Base-by-base conservation (phyloP, 2,797 vertebrate genomes). In the Smutsia gigantea region DNA sequence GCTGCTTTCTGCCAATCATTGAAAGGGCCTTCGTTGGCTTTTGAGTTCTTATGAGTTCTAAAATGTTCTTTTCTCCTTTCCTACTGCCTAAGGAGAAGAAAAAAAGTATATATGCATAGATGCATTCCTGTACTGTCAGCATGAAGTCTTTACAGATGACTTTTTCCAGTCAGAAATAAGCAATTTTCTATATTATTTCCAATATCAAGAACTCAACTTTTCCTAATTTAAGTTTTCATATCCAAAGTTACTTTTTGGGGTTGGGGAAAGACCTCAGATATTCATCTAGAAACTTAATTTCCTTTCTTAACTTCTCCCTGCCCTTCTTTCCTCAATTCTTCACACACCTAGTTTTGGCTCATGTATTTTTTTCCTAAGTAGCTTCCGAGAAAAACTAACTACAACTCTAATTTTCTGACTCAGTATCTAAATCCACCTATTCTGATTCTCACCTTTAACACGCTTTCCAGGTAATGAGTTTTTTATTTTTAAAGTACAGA, bases 131-230 rank as follows among this genome's bases (percentile, higher is more conserved):
- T 91, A 64, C 74, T 95, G 61, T 94, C 74, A 89, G 49, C 21
- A 94, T 59, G 5, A 89, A 88, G 71, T 68, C 2, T 57, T 91
- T 90, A 93, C 42, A 95, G 69, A 77, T 89, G 34, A 78, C 23
- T 90, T 94, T 95, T 69, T 68, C 51, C 31, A 92, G 42, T 84
- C 75, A 72, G 17, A 90, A 96, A 39, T 69, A 90, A 85, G 42
- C 29, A 59, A 87, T 75, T 94, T 93, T 90, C 49, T 95, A 49
- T 49, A 84, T 59, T 75, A 94, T 95, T 94, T 94, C n/a, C 8
- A 75, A 93, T 92, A 93, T 87, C 61, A 95, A 90, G n/a, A 64
- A 15, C 49, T 92, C 5, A 72, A 4, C 37, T 95, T 91, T 91
- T 77, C 29, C 27, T 77, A 82, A 89, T 15, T 1, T 12, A 75